phyloP scores from a whole-genome alignment of 2,797 vertebrate genomes.

The Syndactyla subalaris region DNA sequence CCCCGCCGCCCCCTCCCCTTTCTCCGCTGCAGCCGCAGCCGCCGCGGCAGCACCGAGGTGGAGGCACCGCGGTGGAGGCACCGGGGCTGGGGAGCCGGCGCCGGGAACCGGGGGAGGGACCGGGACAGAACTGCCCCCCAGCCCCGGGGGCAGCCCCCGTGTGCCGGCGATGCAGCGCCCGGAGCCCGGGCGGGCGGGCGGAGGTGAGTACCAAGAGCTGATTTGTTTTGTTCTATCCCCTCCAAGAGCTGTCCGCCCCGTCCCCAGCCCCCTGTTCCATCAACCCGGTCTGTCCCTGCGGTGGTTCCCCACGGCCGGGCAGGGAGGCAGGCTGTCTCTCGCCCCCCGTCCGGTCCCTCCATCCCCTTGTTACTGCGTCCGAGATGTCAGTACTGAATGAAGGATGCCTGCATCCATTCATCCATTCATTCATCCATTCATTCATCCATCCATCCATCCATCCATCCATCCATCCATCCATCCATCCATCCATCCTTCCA shows the following conservation, averaged over 20 bases:
- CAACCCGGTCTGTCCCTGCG: not conserved
- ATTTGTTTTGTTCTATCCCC: not conserved
- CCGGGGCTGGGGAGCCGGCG: not conserved
- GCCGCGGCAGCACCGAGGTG: not conserved
- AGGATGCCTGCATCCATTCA: not conserved
- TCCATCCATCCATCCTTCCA: not conserved
- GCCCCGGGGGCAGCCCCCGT: not conserved
- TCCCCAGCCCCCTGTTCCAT: not conserved
- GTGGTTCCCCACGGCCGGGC: not conserved
- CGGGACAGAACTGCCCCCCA: not conserved
- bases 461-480: not conserved
- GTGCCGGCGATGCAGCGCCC: not conserved
- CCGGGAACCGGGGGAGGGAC: not conserved
- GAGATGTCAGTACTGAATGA: not conserved
- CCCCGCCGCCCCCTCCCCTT: not conserved
- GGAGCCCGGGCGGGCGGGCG: not conserved
- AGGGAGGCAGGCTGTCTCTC: not conserved
- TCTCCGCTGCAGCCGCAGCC: constrained; percentile 18
- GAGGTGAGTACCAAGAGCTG: not conserved
- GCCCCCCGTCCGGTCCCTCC: rapidly evolving
- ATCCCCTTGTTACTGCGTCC: not conserved
- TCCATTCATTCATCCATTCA: not conserved
- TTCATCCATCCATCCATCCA: not conserved
- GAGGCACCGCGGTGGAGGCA: not conserved
- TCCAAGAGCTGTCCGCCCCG: rapidly evolving